Base-by-base conservation (phyloP, 2,113 vertebrate genomes). In the Piliocolobus tephrosceles region DNA sequence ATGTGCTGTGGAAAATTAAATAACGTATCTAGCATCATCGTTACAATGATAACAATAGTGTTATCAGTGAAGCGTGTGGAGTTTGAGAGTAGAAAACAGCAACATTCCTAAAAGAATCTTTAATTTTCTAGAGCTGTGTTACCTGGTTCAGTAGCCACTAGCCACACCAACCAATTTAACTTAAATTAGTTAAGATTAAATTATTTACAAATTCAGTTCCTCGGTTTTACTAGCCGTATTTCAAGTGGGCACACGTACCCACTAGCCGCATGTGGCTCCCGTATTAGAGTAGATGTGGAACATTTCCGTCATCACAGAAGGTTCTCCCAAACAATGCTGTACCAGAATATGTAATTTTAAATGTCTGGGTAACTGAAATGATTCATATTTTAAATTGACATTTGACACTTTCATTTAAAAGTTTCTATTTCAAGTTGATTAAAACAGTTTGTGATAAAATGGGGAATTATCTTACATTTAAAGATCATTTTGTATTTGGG, bases 401-500 rank as follows among this genome's bases (percentile, higher is more conserved):
- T 94, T 92, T 82, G 40, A 43, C 10, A 40, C 27, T 72, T 93
- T 94, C 35, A 96, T 57, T 78, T 78, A n/a, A n/a, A 18, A 78
- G 6, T 2, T 5, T 52, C 5, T 68, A 84, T 90, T 91, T 78
- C 30, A 79, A 90, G 43, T 50, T 81, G 18, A 73, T 88, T 0
- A 83, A 95, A 88, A 57, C 2, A 47, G 40, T 90, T 91, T 47
- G 25, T 61, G 20, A 52, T 64, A 87, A 95, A 75, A 82, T 61
- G 0, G 2, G 0, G 2, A 91, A 25, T 86, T 94, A 22, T 57
- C 30, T 58, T 9, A 83, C 13, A 68, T 89, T 73, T 90, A 30
- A 4, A 90, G 11, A 43, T 90, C 50, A 50, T 91, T 92, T 90
- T 95, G 38, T 87, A 68, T 91, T 75, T 96, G 72, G 43, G 4